Conservation (phyloP, 2,888 invertebrate species). For the Drosophila anceps region DNA sequence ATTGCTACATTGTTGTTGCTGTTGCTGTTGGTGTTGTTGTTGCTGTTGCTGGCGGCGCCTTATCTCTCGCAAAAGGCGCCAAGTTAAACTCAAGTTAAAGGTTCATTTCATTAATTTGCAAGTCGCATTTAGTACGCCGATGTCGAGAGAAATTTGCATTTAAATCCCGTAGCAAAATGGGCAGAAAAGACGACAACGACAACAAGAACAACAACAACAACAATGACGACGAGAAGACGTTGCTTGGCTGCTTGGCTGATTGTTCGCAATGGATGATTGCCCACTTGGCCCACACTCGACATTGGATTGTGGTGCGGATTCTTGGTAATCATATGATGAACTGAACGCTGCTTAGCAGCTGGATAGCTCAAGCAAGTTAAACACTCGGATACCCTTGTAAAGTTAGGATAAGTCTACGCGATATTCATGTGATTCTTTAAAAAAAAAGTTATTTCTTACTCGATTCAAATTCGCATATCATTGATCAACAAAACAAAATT, state of each 20-base stretch:
- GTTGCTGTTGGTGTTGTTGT: slow-evolving; percentile 29
- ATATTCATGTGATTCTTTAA: neutral
- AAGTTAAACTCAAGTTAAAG: slow-evolving; percentile 82
- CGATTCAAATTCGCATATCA: neutral
- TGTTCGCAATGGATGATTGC: slow-evolving; percentile 42
- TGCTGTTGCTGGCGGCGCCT: slow-evolving; percentile 70
- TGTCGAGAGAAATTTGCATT: slow-evolving; percentile 78
- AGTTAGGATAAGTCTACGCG: neutral
- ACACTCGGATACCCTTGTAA: slow-evolving; percentile 22
- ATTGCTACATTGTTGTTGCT: slow-evolving; percentile 29
- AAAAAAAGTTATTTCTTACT: neutral
- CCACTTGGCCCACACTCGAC: slow-evolving; percentile 12
- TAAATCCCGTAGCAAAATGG: slow-evolving; percentile 78
- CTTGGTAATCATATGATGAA: slow-evolving; percentile 59
- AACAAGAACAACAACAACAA: slow-evolving; percentile 8
- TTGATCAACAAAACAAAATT: neutral
- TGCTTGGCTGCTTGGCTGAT: slow-evolving; percentile 20
- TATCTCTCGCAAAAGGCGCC: slow-evolving; percentile 73
- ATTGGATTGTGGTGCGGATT: neutral
- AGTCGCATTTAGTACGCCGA: slow-evolving; percentile 81
- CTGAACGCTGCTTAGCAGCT: slow-evolving; percentile 60
- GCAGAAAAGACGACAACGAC: slow-evolving; percentile 68
- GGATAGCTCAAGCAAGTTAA: slow-evolving; percentile 16
- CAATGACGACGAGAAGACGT: slow-evolving; percentile 8
- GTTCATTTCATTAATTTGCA: slow-evolving; percentile 82